Base-by-base conservation (phyloP, 2,888 invertebrate species). In the Linyphia triangularis region DNA sequence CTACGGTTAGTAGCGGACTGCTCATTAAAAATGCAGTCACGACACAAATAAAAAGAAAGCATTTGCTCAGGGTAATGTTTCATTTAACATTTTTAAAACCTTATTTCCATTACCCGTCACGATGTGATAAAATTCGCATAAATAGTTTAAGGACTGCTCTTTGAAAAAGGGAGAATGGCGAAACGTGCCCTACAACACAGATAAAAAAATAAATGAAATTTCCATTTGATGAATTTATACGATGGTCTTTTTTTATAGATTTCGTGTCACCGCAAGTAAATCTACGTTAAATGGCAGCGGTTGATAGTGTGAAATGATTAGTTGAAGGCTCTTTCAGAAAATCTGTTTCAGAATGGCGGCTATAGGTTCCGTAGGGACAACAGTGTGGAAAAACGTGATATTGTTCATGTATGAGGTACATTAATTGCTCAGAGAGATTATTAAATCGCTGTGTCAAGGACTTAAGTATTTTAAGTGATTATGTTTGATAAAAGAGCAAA, bases 51-150 rank as follows among this genome's bases (percentile, higher is more conserved):
- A 81, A 79, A 79, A 59, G 81, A 59, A 37, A 37, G 59, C 70
- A 79, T 81, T 81, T 81, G 59, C 84, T 67, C 24, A 30, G 84
- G 77, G 77, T 69, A 77, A 85, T 77, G 67, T 85, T 85, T 85
- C 84, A 85, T 85, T 85, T 85, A 63, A 59, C 75, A 70, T 77
- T 85, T 85, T 77, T 57, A 67, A 51, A 69, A 85, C 75, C 75
- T 77, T 77, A 85, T 85, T 85, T 85, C 84, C 84, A 85, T 85
- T 85, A 85, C 77, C 10, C 51, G 84, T 85, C 77, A 85, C 84
- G 84, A 75, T 69, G 84, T 85, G 84, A 57, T 85, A 59, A 69
- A 85, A 77, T 37, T 72, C 84, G 59, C 75, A 65, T 77, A 75
- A 85, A 85, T 77, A 77, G 59, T 77, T 85, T 59, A 43, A 77